Base-by-base conservation (phyloP, 2,797 vertebrate genomes). In the Phrynocephalus vlangalii region DNA sequence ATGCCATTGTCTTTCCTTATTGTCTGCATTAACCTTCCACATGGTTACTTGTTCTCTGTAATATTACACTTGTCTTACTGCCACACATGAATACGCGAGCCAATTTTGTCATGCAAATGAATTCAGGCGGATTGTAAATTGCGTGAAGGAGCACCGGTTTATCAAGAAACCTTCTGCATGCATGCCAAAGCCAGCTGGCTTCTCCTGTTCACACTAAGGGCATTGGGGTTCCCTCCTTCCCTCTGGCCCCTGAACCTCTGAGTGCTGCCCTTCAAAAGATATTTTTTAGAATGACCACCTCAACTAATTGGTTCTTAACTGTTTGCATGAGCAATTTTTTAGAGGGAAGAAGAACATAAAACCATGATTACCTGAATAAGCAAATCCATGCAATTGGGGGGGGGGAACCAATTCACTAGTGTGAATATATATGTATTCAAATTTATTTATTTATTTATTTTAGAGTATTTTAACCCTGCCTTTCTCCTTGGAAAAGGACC, bases 71-170 rank as follows among this genome's bases (percentile, higher is more conserved):
- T 98, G 98, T 98, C 98, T 98, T 97, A 97, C 97, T 94, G 97
- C 96, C 98, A 97, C 98, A 98, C 98, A 97, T 97, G 94, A 97
- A 97, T 96, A 96, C 97, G 94, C 94, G 96, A 98, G 97, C 97
- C 98, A 98, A 98, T 98, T 98, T 98, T 97, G 97, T 76, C 97
- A 98, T 98, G 98, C 98, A 98, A 98, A 99, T 98, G 97, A 98
- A 98, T 97, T 96, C 94, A 93, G 95, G 96, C 94, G 97, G 95
- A 97, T 97, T 98, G 97, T 98, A 97, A 97, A 97, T 96, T 96
- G 95, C 89, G 92, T 89, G 90, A 95, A 96, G 96, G 96, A 96
- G 95, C 93, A 92, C 92, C 91, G 92, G 96, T 96, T 97, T 96
- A 97, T 97, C 94, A 94, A 82, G 93, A 96, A 95, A 94, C 94